Conservation (phyloP, 2,113 vertebrate genomes). For the Rhabdornis inornatus region DNA sequence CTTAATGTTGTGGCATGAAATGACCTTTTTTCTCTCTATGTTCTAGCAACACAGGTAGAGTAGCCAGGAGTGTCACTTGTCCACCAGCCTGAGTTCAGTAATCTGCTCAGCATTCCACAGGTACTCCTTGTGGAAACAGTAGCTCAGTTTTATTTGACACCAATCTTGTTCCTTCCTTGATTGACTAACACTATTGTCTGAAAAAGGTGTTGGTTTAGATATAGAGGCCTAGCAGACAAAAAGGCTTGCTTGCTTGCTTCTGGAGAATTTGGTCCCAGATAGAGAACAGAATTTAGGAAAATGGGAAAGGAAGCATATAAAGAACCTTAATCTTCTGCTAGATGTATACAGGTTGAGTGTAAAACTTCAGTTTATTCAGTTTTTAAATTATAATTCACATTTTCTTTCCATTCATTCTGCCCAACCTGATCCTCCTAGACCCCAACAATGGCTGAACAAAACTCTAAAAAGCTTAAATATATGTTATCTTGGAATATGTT, state of each 20-base stretch:
- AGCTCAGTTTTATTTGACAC: not conserved
- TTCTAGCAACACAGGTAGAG: not conserved
- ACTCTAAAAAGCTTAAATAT: not conserved
- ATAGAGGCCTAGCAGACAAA: not conserved
- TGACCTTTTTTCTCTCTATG: not conserved
- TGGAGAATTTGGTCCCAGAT: not conserved
- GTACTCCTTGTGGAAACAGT: not conserved
- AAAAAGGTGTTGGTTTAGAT: not conserved
- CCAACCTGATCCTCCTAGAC: accelerated
- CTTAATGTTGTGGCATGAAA: not conserved
- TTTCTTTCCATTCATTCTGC: not conserved
- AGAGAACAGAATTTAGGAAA: not conserved
- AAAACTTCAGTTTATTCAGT: not conserved
- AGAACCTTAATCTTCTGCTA: not conserved
- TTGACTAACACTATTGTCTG: not conserved
- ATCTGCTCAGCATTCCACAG: not conserved
- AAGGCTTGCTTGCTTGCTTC: not conserved
- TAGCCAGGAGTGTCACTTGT: not conserved
- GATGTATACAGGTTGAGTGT: not conserved
- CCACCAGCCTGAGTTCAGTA: not conserved
- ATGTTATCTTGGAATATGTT: not conserved
- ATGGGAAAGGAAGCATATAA: not conserved
- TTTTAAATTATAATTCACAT: not conserved
- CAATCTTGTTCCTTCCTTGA: not conserved
- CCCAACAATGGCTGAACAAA: not conserved